Evolutionary conservation across 2,888 invertebrate species (phyloP), one percentile per base, ranked within the genome.

Genomic region (Meganola albula): DNA sequence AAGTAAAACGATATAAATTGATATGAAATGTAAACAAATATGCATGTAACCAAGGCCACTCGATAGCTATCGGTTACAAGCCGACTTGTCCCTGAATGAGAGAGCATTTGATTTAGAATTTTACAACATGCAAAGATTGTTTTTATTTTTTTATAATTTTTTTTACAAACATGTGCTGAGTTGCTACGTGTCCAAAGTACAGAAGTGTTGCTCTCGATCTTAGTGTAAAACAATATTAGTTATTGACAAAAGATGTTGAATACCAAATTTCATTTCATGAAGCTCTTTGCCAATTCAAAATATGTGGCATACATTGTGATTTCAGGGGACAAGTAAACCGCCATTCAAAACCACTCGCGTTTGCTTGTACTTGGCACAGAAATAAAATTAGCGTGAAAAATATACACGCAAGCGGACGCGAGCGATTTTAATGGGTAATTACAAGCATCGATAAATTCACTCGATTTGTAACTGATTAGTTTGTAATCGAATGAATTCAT

Each of bases 41-140:
- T 70, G 83, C 80, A 66, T 79, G 83, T 83, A 85, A 83, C 83
- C 82, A 76, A 85, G 80, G 74, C 74, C 56, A 44, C 35, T 27
- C 29, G 35, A 37, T 22, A 45, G 74, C 68, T 44, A 75, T 85
- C 80, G 67, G 82, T 82, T 82, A 79, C 83, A 83, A 67, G 68
- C 80, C 50, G 50, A 77, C 70, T 83, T 84, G 80, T 69, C 48
- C 36, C 50, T 58, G 53, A 63, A 70, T 61, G 50, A 48, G 76
- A 78, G 78, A 72, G 73, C 66, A 54, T 12, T 28, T 48, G 52
- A 54, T 57, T 60, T 55, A 31, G 39, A 53, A 44, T 55, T 63
- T 42, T 48, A 58, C 63, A 69, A 65, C 63, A 59, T 59, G 54
- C 51, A 58, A 11, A 16, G 18, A 25, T 34, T 14, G 4, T 26